These are phyloP conservation scores for Cryptocephalus primarius DNA, from an alignment of 2,888 invertebrate genomes.

Conservation along the genomic window DNA sequence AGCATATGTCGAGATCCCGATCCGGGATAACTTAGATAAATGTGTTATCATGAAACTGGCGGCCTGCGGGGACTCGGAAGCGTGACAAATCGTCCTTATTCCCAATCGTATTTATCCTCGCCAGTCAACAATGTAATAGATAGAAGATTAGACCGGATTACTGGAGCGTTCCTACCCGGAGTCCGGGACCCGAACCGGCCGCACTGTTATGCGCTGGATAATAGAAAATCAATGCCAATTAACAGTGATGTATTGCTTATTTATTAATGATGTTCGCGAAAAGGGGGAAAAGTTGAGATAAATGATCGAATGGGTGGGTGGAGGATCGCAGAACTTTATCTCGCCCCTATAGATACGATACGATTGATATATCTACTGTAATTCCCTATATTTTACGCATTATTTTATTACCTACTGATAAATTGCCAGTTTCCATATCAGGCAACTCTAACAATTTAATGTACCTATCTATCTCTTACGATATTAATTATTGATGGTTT, in stretches of 20 bases:
- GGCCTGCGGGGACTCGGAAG: conserved; percentile 18
- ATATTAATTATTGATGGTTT: no score
- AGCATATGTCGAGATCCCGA: no score
- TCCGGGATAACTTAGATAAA: not conserved
- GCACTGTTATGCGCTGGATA: conserved; percentile 20
- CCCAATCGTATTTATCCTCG: conserved; percentile 35
- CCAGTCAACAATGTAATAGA: conserved; percentile 36
- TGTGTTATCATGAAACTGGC: not conserved
- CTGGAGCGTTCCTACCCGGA: conserved; percentile 3
- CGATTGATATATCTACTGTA: no score
- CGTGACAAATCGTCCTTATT: conserved; percentile 37
- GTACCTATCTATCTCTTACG: no score
- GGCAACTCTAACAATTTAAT: no score
- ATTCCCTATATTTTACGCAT: no score
- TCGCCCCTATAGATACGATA: no score
- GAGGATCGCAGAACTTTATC: no score
- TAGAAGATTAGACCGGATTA: conserved; percentile 32
- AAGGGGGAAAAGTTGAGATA: no score
- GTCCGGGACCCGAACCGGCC: conserved; percentile 3
- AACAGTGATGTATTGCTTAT: conserved; percentile 30
- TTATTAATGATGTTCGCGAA: conserved; percentile 12
- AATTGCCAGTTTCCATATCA: no score
- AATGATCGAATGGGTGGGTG: no score
- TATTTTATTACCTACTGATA: no score
- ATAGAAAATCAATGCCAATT: conserved; percentile 34